Conservation (phyloP, 2,888 invertebrate species). For the Amphipyra berbera region DNA sequence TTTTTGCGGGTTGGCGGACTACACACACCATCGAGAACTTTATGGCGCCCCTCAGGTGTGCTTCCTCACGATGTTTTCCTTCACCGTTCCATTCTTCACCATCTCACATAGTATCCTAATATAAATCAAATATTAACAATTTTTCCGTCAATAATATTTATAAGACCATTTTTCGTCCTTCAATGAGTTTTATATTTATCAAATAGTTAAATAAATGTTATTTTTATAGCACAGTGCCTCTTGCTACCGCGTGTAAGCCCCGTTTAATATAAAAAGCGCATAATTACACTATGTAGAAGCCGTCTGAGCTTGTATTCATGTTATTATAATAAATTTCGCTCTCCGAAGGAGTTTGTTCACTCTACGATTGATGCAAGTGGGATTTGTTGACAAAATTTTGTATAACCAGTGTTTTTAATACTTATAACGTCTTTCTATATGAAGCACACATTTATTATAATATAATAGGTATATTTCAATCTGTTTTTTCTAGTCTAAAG, state of each 20-base stretch:
- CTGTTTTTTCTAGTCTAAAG: constrained; percentile 4
- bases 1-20: too few species aligned
- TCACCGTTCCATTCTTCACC: too few species aligned
- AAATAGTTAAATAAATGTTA: neutral
- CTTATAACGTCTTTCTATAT: constrained; percentile 10
- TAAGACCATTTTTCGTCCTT: too few species aligned
- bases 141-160: too few species aligned
- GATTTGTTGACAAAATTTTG: constrained; percentile 16
- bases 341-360: constrained; percentile 58
- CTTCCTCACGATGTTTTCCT: too few species aligned
- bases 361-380: constrained; percentile 39
- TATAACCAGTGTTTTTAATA: constrained; percentile 10
- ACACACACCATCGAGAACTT: too few species aligned
- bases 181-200: too few species aligned
- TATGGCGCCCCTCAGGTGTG: too few species aligned
- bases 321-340: constrained; percentile 58
- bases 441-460: constrained; percentile 18
- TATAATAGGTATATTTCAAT: constrained; percentile 1
- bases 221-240: constrained; percentile 26
- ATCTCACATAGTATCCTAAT: too few species aligned
- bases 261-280: constrained; percentile 66
- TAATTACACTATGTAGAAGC: constrained; percentile 64
- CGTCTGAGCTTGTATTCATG: constrained; percentile 60
- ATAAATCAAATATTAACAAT: too few species aligned
- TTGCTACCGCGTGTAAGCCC: constrained; percentile 39